Evolutionary conservation across 2,888 invertebrate genomes (phyloP).

Genomic region (Argyra leucocephala): DNA sequence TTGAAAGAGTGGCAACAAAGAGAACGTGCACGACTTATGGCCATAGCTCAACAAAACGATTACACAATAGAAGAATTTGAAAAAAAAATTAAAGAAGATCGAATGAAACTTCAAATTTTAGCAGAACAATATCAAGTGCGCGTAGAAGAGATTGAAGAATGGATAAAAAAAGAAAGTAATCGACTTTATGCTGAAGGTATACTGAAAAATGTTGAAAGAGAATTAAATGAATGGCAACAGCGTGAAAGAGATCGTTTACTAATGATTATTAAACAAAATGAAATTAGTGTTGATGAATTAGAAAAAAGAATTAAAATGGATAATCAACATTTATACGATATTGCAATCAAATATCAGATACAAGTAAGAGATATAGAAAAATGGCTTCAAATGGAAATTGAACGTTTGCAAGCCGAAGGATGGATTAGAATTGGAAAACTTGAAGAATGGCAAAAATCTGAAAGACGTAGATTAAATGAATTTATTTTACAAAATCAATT

Average conservation of each 20-base stretch:
- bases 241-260: constrained; percentile 36
- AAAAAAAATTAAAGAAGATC: constrained; percentile 35
- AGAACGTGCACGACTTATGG: constrained; percentile 33
- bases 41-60: constrained; percentile 34
- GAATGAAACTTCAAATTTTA: constrained; percentile 32
- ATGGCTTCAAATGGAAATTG: constrained; percentile 37
- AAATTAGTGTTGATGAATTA: constrained; percentile 36
- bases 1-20: constrained; percentile 37
- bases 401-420: constrained; percentile 33
- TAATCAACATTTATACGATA: constrained; percentile 32
- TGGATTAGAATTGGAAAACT: constrained; percentile 34
- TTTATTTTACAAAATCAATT: constrained; percentile 35
- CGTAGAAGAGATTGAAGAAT: constrained; percentile 37
- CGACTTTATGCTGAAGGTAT: constrained; percentile 36
- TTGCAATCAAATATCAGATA: constrained; percentile 37
- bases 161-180: constrained; percentile 36
- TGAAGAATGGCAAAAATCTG: constrained; percentile 36
- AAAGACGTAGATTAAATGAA: constrained; percentile 32
- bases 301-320: constrained; percentile 36
- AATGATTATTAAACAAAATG: constrained; percentile 32
- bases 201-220: constrained; percentile 35
- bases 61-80: constrained; percentile 39
- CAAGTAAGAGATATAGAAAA: constrained; percentile 37
- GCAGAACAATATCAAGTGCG: constrained; percentile 36
- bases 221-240: constrained; percentile 36